Evolutionary conservation across 2,888 invertebrate genomes (phyloP).

Genomic region (Crioceris asparagi): DNA sequence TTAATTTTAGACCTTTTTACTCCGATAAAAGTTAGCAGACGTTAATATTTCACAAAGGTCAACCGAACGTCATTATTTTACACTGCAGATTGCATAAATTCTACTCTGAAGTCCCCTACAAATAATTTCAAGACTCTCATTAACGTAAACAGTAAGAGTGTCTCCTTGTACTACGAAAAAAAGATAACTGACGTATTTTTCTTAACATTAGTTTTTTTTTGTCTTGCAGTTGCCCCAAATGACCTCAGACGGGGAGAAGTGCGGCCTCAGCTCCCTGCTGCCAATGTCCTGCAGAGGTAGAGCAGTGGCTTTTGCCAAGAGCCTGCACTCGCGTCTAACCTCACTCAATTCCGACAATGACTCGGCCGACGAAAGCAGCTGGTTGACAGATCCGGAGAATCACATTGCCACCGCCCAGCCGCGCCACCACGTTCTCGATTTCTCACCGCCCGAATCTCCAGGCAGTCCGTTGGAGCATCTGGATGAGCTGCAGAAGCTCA

Average conservation of each 20-base stretch:
- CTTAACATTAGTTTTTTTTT: neutral
- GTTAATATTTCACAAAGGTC: no score
- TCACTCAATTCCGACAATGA: slow-evolving; percentile 47
- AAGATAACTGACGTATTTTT: no score
- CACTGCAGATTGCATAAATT: no score
- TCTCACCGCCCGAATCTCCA: slow-evolving; percentile 58
- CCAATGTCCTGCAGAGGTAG: slow-evolving; percentile 71
- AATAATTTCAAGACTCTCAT: no score
- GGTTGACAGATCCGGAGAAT: slow-evolving; percentile 29
- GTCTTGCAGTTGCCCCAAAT: slow-evolving; percentile 14
- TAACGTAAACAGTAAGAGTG: no score
- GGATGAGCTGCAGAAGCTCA: slow-evolving; percentile 27
- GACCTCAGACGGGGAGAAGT: slow-evolving; percentile 44
- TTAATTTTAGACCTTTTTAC: no score
- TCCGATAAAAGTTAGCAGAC: no score
- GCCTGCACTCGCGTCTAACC: slow-evolving; percentile 62
- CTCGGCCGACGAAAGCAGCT: slow-evolving; percentile 23
- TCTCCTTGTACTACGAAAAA: no score
- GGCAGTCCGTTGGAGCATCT: slow-evolving; percentile 41
- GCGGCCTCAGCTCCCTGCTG: slow-evolving; percentile 57
- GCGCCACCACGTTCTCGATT: slow-evolving; percentile 45
- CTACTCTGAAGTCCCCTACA: no score
- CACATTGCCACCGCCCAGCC: slow-evolving; percentile 39
- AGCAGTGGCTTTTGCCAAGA: slow-evolving; percentile 71
- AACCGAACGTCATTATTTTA: no score